phyloP scores from a whole-genome alignment of 2,888 invertebrate species.

The Macropis europaea region DNA sequence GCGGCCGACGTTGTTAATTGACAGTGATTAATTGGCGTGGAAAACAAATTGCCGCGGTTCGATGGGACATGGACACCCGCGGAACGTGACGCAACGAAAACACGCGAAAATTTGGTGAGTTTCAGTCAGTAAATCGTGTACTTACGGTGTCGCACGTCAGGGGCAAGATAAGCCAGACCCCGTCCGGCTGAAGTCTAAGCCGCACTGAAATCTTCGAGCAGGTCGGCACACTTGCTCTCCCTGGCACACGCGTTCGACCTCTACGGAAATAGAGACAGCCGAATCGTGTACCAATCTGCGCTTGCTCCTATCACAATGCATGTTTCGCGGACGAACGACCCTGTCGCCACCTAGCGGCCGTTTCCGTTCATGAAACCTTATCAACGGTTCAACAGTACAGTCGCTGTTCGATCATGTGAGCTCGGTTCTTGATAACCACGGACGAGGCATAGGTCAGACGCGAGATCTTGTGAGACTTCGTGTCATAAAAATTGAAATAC shows the following conservation, averaged over 20 bases:
- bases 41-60: not conserved
- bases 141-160: slow-evolving; percentile 53
- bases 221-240: slow-evolving; percentile 6
- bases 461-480: too few relatives aligned
- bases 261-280: slow-evolving; percentile 62
- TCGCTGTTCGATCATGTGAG: too few relatives aligned
- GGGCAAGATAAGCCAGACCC: slow-evolving; percentile 51
- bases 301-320: slow-evolving; percentile 1
- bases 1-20: not conserved
- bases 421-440: too few relatives aligned
- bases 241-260: slow-evolving; percentile 61
- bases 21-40: not conserved
- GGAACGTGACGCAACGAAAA: not conserved
- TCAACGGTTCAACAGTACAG: too few relatives aligned
- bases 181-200: slow-evolving; percentile 65
- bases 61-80: not conserved
- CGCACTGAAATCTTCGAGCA: slow-evolving; percentile 53
- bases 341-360: slow-evolving; percentile 19
- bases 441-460: too few relatives aligned
- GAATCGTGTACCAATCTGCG: slow-evolving; percentile 37
- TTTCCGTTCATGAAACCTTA: too few relatives aligned
- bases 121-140: slow-evolving; percentile 45
- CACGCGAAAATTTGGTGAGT: not conserved
- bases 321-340: not conserved
- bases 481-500: too few relatives aligned